Evolutionary conservation across 2,113 vertebrate genomes (phyloP).

Genomic region (Peromyscus californicus): DNA sequence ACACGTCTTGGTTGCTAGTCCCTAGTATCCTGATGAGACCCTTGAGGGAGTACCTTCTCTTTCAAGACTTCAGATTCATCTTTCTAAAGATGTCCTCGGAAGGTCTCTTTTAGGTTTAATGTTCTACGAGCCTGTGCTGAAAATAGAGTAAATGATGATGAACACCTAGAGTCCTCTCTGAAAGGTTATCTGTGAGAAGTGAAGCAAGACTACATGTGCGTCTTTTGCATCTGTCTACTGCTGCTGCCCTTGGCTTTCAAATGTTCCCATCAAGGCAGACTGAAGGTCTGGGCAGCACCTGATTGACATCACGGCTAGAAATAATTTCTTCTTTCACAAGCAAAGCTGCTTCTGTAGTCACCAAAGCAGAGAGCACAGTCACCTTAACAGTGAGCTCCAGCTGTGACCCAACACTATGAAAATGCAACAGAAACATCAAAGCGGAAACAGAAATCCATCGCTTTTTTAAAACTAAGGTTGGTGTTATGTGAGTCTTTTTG

Average conservation of each 20-base stretch:
- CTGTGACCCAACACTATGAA: background rate
- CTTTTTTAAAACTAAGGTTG: background rate
- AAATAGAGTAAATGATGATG: background rate
- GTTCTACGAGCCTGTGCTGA: background rate
- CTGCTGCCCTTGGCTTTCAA: background rate
- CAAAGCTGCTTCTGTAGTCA: background rate
- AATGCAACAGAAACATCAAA: background rate
- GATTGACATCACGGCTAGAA: background rate
- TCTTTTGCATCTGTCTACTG: rapidly evolving
- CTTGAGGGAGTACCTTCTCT: background rate
- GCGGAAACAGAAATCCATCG: background rate
- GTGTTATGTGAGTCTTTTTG: background rate
- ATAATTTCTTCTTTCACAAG: background rate
- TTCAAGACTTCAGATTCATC: background rate
- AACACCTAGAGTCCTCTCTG: background rate
- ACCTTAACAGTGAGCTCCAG: background rate
- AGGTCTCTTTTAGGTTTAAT: background rate
- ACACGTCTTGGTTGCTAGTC: background rate
- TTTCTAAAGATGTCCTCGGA: background rate
- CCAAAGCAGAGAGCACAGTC: background rate
- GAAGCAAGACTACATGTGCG: rapidly evolving
- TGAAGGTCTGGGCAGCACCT: background rate
- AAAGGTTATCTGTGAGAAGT: background rate
- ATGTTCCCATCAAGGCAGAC: background rate
- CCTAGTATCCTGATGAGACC: background rate